Conservation (phyloP, 1,140 invertebrate genomes). For the Drosophila oshimai region DNA sequence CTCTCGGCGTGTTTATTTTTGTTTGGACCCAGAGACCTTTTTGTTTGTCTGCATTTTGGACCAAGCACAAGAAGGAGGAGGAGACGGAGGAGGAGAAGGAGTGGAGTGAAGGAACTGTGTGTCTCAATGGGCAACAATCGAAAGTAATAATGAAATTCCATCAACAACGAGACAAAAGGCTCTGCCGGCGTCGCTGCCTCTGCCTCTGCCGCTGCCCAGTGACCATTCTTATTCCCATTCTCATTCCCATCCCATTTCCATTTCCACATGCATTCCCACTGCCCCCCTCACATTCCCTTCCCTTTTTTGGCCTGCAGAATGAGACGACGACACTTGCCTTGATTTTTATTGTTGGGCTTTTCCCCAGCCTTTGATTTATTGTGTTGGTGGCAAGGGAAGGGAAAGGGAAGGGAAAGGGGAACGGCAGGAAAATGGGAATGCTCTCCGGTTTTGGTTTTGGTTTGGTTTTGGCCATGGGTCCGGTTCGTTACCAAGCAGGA, state of each 20-base stretch:
- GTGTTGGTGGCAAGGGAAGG: slow-evolving; percentile 74
- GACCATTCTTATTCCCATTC: slow-evolving; percentile 28
- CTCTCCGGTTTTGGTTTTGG: background rate
- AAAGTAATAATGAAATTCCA: slow-evolving; percentile 80
- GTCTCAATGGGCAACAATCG: slow-evolving; percentile 73
- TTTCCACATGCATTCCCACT: slow-evolving; percentile 5
- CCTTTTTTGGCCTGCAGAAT: slow-evolving; percentile 24
- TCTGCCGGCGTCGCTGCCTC: slow-evolving; percentile 2
- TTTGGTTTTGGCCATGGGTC: slow-evolving; percentile 1
- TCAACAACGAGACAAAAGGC: slow-evolving; percentile 59
- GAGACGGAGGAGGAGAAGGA: background rate
- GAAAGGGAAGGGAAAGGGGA: too few relatives aligned
- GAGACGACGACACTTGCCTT: slow-evolving; percentile 73
- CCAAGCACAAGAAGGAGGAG: slow-evolving; percentile 3
- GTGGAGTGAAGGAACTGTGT: slow-evolving; percentile 14
- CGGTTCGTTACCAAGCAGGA: background rate
- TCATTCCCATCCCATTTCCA: background rate
- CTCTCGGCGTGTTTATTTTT: slow-evolving; percentile 66
- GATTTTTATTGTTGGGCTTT: slow-evolving; percentile 79
- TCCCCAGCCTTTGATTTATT: slow-evolving; percentile 71
- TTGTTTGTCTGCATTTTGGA: slow-evolving; percentile 37
- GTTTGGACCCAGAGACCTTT: slow-evolving; percentile 60
- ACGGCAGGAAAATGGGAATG: slow-evolving; percentile 33
- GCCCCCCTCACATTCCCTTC: background rate
- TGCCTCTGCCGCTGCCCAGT: slow-evolving; percentile 17